A percentile compares a stretch with the other conserved stretches of the same genome.
phyloP scores from a whole-genome alignment of 2,888 invertebrate species.

The Andrena minutula region DNA sequence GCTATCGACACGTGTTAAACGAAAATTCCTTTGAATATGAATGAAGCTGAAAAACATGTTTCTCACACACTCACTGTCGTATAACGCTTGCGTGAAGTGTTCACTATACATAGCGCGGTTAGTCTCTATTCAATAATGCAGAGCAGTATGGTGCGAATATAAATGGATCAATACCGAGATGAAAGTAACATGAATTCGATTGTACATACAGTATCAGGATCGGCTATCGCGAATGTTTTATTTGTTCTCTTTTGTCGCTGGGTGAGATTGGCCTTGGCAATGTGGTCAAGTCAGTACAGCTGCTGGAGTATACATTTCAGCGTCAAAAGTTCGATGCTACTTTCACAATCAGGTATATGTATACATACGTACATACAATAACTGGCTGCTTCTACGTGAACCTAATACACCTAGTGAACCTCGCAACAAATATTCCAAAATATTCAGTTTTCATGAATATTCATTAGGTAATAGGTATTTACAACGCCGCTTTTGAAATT shows the following conservation, averaged over 20 bases:
- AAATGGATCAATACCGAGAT: conserved; percentile 33
- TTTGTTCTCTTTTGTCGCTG: conserved; percentile 20
- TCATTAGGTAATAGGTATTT: not conserved
- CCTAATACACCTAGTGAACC: not conserved
- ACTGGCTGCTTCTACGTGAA: not conserved
- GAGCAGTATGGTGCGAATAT: not conserved
- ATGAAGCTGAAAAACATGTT: conserved; percentile 38
- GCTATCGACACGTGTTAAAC: not conserved
- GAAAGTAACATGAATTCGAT: conserved; percentile 31
- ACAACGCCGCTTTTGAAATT: not conserved
- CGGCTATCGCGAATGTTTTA: conserved; percentile 21
- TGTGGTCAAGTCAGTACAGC: conserved; percentile 72
- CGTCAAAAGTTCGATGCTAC: conserved; percentile 79
- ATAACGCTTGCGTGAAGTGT: not conserved
- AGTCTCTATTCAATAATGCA: conserved; percentile 21
- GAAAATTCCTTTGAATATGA: conserved; percentile 33
- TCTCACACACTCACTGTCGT: not conserved
- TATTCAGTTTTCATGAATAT: too few relatives aligned
- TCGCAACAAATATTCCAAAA: too few relatives aligned
- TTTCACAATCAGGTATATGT: conserved; percentile 78
- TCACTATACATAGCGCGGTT: not conserved
- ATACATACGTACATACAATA: conserved; percentile 34
- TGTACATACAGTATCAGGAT: conserved; percentile 20
- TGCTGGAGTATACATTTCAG: conserved; percentile 70
- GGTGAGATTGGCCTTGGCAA: conserved; percentile 80